A percentile compares a stretch with the other conserved stretches of the same genome.
Conservation (phyloP, 2,113 vertebrate species). For the Notechis scutatus region DNA sequence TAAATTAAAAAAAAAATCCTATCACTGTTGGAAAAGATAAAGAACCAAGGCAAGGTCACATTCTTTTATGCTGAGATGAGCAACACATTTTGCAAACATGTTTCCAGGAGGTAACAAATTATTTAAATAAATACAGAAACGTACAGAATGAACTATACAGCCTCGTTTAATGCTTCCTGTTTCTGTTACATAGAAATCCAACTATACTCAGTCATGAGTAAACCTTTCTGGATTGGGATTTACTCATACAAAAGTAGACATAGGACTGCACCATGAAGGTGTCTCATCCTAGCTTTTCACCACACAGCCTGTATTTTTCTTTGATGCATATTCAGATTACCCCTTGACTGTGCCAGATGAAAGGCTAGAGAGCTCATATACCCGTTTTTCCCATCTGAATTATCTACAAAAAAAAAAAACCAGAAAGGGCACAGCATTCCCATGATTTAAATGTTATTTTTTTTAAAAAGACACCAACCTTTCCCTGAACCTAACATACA, state of each 20-base stretch:
- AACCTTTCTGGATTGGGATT: not conserved
- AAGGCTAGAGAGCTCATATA: not conserved
- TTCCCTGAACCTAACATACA: not conserved
- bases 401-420: not conserved
- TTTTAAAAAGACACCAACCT: not conserved
- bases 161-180: not conserved
- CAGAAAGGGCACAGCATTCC: not conserved
- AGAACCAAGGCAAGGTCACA: not conserved
- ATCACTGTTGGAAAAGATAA: not conserved
- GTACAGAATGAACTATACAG: not conserved
- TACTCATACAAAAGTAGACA: not conserved
- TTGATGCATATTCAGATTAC: not conserved
- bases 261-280: not conserved
- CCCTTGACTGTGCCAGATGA: not conserved
- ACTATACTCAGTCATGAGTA: not conserved
- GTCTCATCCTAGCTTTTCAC: not conserved
- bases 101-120: not conserved
- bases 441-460: not conserved
- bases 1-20: not conserved
- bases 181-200: not conserved
- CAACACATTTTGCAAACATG: not conserved
- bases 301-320: not conserved
- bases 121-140: not conserved
- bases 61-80: not conserved
- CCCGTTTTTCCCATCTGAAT: not conserved